Base-by-base conservation (phyloP, 2,888 invertebrate genomes). In the Lordiphosa andalusiaca region DNA sequence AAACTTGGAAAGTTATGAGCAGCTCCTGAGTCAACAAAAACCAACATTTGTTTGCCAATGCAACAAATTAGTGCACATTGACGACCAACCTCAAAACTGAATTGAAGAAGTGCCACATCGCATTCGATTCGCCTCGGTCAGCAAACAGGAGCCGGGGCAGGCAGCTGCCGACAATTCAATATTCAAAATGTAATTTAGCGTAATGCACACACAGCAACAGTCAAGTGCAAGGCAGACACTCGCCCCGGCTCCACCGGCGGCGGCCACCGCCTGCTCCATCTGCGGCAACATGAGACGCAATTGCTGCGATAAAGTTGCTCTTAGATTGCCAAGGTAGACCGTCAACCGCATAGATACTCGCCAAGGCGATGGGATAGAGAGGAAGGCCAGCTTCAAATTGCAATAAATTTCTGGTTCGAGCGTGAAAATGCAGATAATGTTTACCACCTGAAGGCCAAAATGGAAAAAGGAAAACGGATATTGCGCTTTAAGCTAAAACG, bases 101-200 rank as follows among this genome's bases (percentile, higher is more conserved):
- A 63, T 63, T 63, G 56, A 63, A 56, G 56, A 46, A 65, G 59
- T 65, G 65, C 66, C 59, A 65, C 53, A 65, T 47, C 60, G 60
- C 60, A 52, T 67, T 66, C 66, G 66, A 52, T 66, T 25, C 25
- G 25, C 60, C 55, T 33, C 12, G 33, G 30, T 47, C 33, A 64
- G 73, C 73, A 72, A 72, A n/a, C n/a, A n/a, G n/a, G n/a, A n/a
- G n/a, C 67, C 67, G 67, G 19, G 21, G 9, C 35, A n/a, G n/a
- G 21, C 7, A 7, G 30, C 30, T 30, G 46, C 33, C 67, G 72
- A 64, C 74, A 75, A 80, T 81, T 80, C 77, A 75, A 81, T 84
- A 84, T 81, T 81, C 82, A 76, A 81, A 81, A 84, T 81, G 78
- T 81, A 84, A 81, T 81, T 78, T 81, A 81, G 67, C 73, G 78